Evolutionary conservation across 2,888 invertebrate genomes (phyloP).

Genomic region (Dynastes hyllus): DNA sequence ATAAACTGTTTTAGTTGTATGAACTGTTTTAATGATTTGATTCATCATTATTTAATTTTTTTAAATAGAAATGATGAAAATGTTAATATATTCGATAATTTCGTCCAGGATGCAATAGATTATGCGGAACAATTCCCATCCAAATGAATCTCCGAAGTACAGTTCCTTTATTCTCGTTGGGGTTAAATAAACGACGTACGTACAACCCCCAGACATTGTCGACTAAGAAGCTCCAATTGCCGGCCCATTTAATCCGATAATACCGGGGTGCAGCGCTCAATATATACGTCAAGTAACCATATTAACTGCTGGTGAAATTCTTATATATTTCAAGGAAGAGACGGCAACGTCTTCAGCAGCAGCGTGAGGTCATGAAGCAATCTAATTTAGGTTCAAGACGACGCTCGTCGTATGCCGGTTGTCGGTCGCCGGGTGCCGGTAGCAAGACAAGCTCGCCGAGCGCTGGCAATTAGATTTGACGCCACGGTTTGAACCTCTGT

Average conservation of each 20-base stretch:
- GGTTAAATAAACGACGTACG: too few species aligned
- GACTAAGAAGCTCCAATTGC: not conserved
- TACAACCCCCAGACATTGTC: not conserved
- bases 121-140: too few species aligned
- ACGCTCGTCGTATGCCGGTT: not conserved
- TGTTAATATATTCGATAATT: too few species aligned
- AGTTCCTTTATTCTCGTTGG: not conserved
- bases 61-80: too few species aligned
- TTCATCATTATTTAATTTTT: too few species aligned
- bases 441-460: not conserved
- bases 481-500: constrained; percentile 10
- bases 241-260: constrained; percentile 7
- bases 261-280: not conserved
- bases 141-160: too few species aligned
- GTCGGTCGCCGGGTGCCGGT: not conserved
- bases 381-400: constrained; percentile 27
- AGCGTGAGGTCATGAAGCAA: not conserved
- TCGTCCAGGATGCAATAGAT: too few species aligned
- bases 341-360: not conserved
- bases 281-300: not conserved
- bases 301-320: constrained; percentile 13
- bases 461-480: constrained; percentile 15
- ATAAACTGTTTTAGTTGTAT: too few species aligned
- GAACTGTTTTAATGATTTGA: too few species aligned
- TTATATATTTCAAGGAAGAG: constrained; percentile 2